A percentile compares a stretch with the other conserved stretches of the same genome.
Conservation (phyloP, 2,113 vertebrate genomes). For the Dicentrarchus labrax region DNA sequence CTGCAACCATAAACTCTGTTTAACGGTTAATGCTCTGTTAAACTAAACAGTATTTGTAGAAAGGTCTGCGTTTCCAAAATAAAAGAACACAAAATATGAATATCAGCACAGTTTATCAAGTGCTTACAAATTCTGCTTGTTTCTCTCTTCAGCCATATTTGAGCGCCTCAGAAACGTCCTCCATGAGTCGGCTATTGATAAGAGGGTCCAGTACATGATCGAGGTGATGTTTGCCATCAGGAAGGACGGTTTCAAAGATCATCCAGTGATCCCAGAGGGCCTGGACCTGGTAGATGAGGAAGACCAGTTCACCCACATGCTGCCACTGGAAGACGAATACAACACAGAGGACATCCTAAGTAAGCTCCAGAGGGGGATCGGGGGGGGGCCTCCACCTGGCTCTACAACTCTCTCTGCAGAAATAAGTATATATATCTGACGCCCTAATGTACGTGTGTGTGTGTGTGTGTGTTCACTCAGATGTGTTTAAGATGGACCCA, state of each 20-base stretch:
- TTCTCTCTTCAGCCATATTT: slow-evolving; percentile 90
- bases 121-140: background rate
- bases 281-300: slow-evolving; percentile 97
- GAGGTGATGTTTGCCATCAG: slow-evolving; percentile 99
- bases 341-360: slow-evolving; percentile 94
- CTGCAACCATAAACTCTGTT: background rate
- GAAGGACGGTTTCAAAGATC: slow-evolving; percentile 99
- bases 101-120: background rate
- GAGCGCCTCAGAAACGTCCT: slow-evolving; percentile 97
- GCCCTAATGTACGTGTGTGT: slow-evolving; percentile 12
- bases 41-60: background rate
- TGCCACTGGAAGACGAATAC: slow-evolving; percentile 97
- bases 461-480: slow-evolving; percentile 74
- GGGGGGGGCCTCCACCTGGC: fast-evolving
- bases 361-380: slow-evolving; percentile 75
- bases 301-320: slow-evolving; percentile 99
- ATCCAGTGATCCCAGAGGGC: slow-evolving; percentile 92
- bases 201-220: slow-evolving; percentile 99
- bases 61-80: no score
- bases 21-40: background rate
- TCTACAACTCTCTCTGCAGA: background rate
- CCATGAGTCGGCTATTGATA: slow-evolving; percentile 97
- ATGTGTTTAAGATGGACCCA: slow-evolving; percentile 98
- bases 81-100: background rate
- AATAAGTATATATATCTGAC: background rate